These are phyloP conservation scores for Coecobrya sp. DNA, from an alignment of 2,888 invertebrate genomes.

Conservation along the genomic window DNA sequence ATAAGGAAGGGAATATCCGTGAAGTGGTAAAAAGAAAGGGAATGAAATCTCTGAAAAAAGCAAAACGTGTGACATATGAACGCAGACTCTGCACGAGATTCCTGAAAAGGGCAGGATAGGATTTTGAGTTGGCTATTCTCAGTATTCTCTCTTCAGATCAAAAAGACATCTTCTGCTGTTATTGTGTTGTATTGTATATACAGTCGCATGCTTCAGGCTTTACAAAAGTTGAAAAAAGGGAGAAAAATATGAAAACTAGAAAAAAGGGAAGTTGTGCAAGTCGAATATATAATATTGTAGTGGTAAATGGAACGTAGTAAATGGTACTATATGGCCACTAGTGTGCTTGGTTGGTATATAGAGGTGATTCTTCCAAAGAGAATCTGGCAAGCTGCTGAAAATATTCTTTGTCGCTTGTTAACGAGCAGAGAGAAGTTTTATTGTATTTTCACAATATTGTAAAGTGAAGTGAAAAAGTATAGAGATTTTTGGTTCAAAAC, in stretches of 20 bases:
- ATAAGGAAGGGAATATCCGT: slow-evolving; percentile 54
- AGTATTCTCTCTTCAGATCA: slow-evolving; percentile 28
- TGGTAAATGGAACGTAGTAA: not conserved
- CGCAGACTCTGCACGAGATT: slow-evolving; percentile 75
- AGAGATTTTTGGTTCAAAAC: slow-evolving; percentile 53
- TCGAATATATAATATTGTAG: slow-evolving; percentile 38
- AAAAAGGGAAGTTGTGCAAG: slow-evolving; percentile 57
- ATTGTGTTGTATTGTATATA: slow-evolving; percentile 26
- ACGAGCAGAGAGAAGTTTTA: slow-evolving; percentile 32
- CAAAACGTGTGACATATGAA: slow-evolving; percentile 81
- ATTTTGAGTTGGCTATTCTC: slow-evolving; percentile 43
- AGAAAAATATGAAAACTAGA: slow-evolving; percentile 78
- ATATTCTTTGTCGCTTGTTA: slow-evolving; percentile 69
- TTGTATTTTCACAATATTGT: slow-evolving; percentile 58
- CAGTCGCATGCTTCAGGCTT: slow-evolving; percentile 57
- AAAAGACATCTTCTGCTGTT: slow-evolving; percentile 55
- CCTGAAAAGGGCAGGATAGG: slow-evolving; percentile 56
- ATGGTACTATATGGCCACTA: too few species aligned
- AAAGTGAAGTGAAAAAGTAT: slow-evolving; percentile 63
- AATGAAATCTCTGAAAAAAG: slow-evolving; percentile 74
- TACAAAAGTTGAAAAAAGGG: slow-evolving; percentile 70
- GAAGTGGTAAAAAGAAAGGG: slow-evolving; percentile 56
- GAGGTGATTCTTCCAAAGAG: slow-evolving; percentile 39
- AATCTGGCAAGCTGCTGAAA: slow-evolving; percentile 61
- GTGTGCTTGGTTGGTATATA: slow-evolving; percentile 3